A percentile compares a stretch with the other conserved stretches of the same genome.
These are phyloP conservation scores for Leuctra nigra DNA, from an alignment of 2,888 invertebrate species.

Conservation along the genomic window DNA sequence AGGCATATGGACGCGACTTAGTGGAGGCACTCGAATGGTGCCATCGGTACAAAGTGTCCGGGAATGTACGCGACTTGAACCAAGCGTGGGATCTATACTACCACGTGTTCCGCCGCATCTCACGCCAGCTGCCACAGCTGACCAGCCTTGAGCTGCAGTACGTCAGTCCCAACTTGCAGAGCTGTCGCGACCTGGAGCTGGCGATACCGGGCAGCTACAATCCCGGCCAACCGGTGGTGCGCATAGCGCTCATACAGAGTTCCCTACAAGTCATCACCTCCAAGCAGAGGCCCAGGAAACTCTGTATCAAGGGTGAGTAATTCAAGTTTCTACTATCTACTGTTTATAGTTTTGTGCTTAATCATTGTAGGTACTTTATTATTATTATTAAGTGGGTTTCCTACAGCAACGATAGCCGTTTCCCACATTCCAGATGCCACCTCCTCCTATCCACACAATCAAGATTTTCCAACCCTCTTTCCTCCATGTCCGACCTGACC, in stretches of 20 bases:
- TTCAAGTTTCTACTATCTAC: too few relatives aligned
- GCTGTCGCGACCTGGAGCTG: constrained; percentile 86
- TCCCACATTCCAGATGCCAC: too few relatives aligned
- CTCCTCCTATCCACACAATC: too few relatives aligned
- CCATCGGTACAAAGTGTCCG: constrained; percentile 69
- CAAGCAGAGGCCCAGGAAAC: constrained; percentile 93
- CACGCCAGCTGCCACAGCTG: constrained; percentile 86
- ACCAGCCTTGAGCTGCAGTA: constrained; percentile 90
- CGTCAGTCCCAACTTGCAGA: constrained; percentile 86
- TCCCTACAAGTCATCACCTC: constrained; percentile 93
- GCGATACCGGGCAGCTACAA: constrained; percentile 98
- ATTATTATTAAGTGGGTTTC: too few relatives aligned
- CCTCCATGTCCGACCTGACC: too few relatives aligned
- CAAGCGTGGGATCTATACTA: constrained; percentile 99
- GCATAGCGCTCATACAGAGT: constrained; percentile 85
- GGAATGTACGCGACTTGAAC: constrained; percentile 84
- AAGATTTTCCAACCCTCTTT: too few relatives aligned
- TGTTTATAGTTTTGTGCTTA: too few relatives aligned
- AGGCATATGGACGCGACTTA: constrained; percentile 90
- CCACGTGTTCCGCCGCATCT: constrained; percentile 94
- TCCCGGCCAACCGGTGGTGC: constrained; percentile 82
- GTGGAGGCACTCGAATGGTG: constrained; percentile 96
- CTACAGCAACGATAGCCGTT: too few relatives aligned
- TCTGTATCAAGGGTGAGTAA: constrained; percentile 66
- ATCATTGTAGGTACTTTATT: too few relatives aligned